Percentiles rank a stretch among this genome's conserved stretches.
Conservation (phyloP, 2,113 vertebrate genomes). For the Vireo altiloquus region DNA sequence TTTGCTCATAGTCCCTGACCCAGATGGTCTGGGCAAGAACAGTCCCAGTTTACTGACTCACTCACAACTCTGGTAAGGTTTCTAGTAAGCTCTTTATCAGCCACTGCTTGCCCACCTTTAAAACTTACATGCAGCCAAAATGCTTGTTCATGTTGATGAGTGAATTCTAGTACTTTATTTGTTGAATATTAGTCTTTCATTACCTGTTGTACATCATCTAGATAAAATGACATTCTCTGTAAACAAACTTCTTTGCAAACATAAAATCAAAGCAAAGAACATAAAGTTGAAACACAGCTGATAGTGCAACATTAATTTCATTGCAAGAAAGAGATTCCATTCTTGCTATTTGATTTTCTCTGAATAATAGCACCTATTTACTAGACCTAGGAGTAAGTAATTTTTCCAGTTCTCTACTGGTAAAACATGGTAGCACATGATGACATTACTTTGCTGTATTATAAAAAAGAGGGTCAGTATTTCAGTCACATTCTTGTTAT, state of each 20-base stretch:
- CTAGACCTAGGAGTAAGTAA: not conserved
- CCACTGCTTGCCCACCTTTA: not conserved
- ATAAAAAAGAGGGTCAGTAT: constrained; percentile 16
- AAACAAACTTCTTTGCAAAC: constrained; percentile 34
- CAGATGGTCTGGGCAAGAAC: not conserved
- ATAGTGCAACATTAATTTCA: not conserved
- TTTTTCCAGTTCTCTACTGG: not conserved
- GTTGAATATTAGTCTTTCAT: not conserved
- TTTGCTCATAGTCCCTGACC: not conserved
- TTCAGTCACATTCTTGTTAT: not conserved
- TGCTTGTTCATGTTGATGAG: not conserved
- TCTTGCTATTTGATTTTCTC: constrained; percentile 13
- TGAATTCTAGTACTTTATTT: not conserved
- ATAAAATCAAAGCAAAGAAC: constrained; percentile 37
- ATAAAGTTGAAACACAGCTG: constrained; percentile 5
- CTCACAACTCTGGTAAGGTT: not conserved
- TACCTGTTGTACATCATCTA: not conserved
- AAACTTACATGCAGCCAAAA: not conserved
- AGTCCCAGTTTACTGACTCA: not conserved
- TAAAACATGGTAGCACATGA: not conserved
- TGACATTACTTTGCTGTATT: not conserved
- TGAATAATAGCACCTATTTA: not conserved
- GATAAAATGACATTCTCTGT: not conserved
- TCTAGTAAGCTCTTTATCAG: not conserved
- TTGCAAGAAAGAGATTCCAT: not conserved